phyloP scores from a whole-genome alignment of 2,113 vertebrate species.

The Anguilla rostrata region DNA sequence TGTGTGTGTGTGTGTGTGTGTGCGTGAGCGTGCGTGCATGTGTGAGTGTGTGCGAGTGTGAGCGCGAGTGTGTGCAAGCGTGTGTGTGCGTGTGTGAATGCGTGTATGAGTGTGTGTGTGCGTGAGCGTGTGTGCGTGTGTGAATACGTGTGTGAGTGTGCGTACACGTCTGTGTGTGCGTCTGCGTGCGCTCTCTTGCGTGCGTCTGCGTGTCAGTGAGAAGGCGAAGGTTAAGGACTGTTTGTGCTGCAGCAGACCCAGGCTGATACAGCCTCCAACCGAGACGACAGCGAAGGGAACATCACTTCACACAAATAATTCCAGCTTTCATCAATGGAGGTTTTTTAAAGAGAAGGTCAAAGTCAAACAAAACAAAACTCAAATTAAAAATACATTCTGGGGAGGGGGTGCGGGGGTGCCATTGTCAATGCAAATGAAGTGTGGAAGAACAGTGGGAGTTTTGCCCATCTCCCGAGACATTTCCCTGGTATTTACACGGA shows the following conservation, averaged over 20 bases:
- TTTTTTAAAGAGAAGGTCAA: background rate
- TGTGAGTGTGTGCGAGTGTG: too few species aligned
- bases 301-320: conserved; percentile 71
- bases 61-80: too few species aligned
- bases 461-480: background rate
- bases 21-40: too few species aligned
- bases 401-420: background rate
- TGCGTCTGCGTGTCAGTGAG: conserved; percentile 75
- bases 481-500: conserved; percentile 25
- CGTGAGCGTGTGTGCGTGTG: too few species aligned
- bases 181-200: conserved; percentile 46
- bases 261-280: conserved; percentile 96
- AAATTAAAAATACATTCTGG: background rate
- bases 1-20: too few species aligned
- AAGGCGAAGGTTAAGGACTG: conserved; percentile 99
- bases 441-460: background rate
- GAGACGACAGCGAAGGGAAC: conserved; percentile 92
- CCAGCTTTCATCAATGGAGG: conserved; percentile 84
- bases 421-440: background rate
- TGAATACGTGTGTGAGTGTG: too few species aligned
- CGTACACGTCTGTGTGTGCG: too few species aligned
- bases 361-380: background rate
- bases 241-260: conserved; percentile 97
- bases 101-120: too few species aligned
- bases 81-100: too few species aligned